A percentile compares a stretch with the other conserved stretches of the same genome.
phyloP scores from a whole-genome alignment of 2,888 invertebrate species.

The Microdon myrmicae region DNA sequence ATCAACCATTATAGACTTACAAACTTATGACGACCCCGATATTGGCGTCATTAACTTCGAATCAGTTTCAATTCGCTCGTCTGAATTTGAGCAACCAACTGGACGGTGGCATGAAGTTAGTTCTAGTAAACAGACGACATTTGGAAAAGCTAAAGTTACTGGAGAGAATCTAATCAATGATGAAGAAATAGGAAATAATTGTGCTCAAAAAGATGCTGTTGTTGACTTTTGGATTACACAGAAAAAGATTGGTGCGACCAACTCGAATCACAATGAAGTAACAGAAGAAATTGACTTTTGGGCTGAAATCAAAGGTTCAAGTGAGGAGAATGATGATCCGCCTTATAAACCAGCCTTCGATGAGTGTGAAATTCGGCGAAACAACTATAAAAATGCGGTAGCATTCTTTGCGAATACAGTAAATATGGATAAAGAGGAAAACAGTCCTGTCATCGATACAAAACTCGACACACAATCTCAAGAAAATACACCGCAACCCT shows the following conservation, averaged over 20 bases:
- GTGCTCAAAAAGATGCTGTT: not conserved
- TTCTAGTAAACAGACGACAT: too few species aligned
- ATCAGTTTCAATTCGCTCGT: too few species aligned
- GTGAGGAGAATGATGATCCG: conserved; percentile 47
- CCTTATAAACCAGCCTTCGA: conserved; percentile 47
- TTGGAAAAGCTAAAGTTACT: too few species aligned
- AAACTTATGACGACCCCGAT: too few species aligned
- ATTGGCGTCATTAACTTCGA: too few species aligned
- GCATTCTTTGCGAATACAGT: conserved; percentile 63
- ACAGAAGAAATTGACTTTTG: conserved; percentile 57
- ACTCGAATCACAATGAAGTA: conserved; percentile 12
- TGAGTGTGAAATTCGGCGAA: conserved; percentile 60
- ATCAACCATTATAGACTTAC: too few species aligned
- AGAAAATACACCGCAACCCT: conserved; percentile 23
- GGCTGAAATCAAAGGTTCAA: conserved; percentile 51
- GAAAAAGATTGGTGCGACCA: conserved; percentile 20
- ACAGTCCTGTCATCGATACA: not conserved
- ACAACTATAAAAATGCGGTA: conserved; percentile 64
- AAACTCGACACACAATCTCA: not conserved
- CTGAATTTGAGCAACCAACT: too few species aligned
- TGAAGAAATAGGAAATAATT: too few species aligned
- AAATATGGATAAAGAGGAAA: conserved; percentile 58
- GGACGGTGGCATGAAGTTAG: too few species aligned
- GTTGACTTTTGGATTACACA: conserved; percentile 43
- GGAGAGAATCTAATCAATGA: not conserved